phyloP scores from a whole-genome alignment of 2,888 invertebrate genomes.

The Drosophila aldrichi region DNA sequence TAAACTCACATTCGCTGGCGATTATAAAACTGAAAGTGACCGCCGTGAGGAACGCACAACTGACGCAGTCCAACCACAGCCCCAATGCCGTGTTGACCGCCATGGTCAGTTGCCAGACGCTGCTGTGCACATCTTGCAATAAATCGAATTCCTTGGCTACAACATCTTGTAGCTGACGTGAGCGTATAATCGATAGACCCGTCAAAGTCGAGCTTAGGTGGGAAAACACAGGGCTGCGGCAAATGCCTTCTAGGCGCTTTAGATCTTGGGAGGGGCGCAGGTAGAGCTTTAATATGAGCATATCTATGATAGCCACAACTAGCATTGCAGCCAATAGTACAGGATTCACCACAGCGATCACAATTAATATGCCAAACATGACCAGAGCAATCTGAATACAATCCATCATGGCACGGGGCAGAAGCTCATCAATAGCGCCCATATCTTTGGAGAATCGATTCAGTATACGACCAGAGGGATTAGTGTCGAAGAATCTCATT shows the following conservation, averaged over 20 bases:
- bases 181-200: conserved; percentile 94
- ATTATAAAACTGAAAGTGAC: conserved; percentile 89
- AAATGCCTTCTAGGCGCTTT: conserved; percentile 90
- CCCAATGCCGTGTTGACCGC: conserved; percentile 88
- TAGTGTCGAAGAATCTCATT: conserved; percentile 94
- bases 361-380: conserved; percentile 91
- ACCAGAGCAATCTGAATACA: conserved; percentile 86
- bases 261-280: conserved; percentile 91
- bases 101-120: conserved; percentile 84
- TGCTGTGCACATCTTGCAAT: conserved; percentile 87
- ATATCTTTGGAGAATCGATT: conserved; percentile 92
- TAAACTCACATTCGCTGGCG: conserved; percentile 87
- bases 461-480: conserved; percentile 91
- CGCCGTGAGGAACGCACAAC: conserved; percentile 88
- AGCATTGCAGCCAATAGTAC: conserved; percentile 89
- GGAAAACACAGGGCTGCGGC: conserved; percentile 95
- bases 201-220: conserved; percentile 94
- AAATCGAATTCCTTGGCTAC: conserved; percentile 91
- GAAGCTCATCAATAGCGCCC: conserved; percentile 87
- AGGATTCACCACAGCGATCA: conserved; percentile 90
- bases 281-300: conserved; percentile 89
- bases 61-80: conserved; percentile 90
- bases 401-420: conserved; percentile 87
- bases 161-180: conserved; percentile 90
- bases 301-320: conserved; percentile 88